Evolutionary conservation across 2,797 vertebrate genomes (phyloP).

Genomic region (Phyllotis vaccarum): DNA sequence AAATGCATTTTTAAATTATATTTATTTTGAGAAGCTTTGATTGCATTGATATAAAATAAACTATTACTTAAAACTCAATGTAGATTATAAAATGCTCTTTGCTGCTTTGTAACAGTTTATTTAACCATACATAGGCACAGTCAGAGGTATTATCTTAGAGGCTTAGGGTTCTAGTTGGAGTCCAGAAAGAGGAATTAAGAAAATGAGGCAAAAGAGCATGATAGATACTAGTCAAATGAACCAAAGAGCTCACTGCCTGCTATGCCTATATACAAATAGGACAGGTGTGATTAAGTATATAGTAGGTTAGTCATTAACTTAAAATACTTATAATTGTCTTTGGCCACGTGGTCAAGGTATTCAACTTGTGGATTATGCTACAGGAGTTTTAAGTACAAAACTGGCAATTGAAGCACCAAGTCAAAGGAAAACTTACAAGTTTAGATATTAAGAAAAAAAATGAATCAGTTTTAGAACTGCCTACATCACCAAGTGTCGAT

Average conservation of each 20-base stretch:
- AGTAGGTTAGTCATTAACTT: not conserved
- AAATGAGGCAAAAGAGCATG: not conserved
- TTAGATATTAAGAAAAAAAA: not conserved
- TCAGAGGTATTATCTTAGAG: not conserved
- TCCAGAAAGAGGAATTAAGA: not conserved
- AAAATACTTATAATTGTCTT: constrained; percentile 10
- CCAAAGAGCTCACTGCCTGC: not conserved
- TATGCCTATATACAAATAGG: not conserved
- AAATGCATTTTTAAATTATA: not conserved
- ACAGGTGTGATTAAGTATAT: not conserved
- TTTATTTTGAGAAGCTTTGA: not conserved
- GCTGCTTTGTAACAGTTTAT: not conserved
- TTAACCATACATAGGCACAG: not conserved
- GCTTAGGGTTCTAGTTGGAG: not conserved
- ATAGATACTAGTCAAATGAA: not conserved
- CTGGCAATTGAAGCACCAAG: not conserved
- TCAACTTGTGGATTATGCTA: not conserved
- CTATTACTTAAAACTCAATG: not conserved
- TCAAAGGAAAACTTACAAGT: not conserved
- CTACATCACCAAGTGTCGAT: not conserved
- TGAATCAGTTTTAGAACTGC: not conserved
- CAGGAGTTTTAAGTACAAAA: not conserved
- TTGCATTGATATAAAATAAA: not conserved
- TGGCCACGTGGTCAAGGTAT: not conserved
- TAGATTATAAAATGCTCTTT: not conserved